Conservation (phyloP, 2,888 invertebrate genomes). For the Camptogramma bilineatum region DNA sequence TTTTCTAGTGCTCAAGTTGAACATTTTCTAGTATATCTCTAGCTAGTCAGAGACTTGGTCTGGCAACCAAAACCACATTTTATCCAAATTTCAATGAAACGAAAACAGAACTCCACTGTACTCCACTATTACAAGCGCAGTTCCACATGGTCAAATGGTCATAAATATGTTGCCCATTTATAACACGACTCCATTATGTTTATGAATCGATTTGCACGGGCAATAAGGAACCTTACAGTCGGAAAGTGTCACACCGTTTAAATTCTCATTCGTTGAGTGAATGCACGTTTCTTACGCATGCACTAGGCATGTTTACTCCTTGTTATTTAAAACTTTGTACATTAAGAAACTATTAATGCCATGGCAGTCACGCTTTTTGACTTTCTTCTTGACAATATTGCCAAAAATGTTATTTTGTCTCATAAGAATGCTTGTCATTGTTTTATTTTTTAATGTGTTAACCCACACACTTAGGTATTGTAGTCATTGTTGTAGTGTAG, state of each 20-base stretch:
- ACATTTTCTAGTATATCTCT: too few species aligned
- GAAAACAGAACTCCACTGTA: neutral
- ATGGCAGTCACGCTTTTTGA: neutral
- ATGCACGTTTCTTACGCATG: constrained; percentile 27
- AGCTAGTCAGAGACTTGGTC: neutral
- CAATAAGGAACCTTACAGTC: constrained; percentile 6
- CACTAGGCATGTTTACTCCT: constrained; percentile 4
- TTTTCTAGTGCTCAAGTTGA: neutral
- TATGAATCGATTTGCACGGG: constrained; percentile 2
- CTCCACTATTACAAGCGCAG: neutral
- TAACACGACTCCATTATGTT: neutral
- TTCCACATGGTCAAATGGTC: neutral
- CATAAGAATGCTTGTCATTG: too few species aligned
- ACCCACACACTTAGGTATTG: too few species aligned
- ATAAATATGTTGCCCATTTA: neutral
- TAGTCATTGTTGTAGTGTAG: too few species aligned
- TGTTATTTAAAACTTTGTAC: neutral
- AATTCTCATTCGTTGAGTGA: constrained; percentile 13
- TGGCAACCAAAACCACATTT: neutral
- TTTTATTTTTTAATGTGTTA: too few species aligned
- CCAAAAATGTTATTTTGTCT: neutral
- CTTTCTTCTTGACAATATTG: neutral
- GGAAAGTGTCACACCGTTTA: constrained; percentile 17
- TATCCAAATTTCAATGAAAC: neutral
- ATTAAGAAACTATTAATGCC: neutral